Conservation (phyloP, 2,888 invertebrate genomes). For the Thera obeliscata region DNA sequence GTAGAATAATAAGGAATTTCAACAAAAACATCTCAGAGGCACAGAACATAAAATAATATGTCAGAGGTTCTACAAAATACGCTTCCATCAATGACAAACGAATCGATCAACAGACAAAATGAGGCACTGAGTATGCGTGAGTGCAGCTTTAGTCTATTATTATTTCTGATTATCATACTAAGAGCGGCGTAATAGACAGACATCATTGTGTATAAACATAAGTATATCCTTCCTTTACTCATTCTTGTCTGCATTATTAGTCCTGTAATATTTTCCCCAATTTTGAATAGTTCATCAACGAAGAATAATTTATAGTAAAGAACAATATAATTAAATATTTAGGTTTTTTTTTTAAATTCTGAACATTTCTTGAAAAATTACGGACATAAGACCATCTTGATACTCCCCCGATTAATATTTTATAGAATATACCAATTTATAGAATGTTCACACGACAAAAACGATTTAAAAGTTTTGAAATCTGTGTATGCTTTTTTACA, state of each 20-base stretch:
- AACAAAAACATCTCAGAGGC: too few species aligned
- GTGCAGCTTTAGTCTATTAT: slow-evolving; percentile 55
- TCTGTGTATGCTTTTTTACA: too few species aligned
- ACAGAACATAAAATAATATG: too few species aligned
- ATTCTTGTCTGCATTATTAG: slow-evolving; percentile 23
- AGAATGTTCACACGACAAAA: neutral
- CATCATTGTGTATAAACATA: slow-evolving; percentile 15
- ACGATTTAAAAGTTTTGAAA: neutral
- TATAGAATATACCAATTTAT: too few species aligned
- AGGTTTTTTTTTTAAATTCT: too few species aligned
- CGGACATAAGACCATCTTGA: too few species aligned
- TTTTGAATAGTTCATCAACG: neutral
- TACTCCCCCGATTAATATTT: too few species aligned
- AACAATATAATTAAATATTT: too few species aligned
- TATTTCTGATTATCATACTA: slow-evolving; percentile 51
- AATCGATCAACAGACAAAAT: slow-evolving; percentile 54
- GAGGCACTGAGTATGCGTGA: slow-evolving; percentile 63
- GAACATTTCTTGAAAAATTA: too few species aligned
- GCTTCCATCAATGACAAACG: slow-evolving; percentile 42
- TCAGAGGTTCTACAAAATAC: neutral
- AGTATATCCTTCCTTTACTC: slow-evolving; percentile 27
- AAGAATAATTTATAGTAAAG: too few species aligned
- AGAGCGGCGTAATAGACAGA: slow-evolving; percentile 25
- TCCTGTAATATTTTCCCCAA: neutral
- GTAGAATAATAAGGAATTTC: too few species aligned